phyloP scores from a whole-genome alignment of 2,113 vertebrate genomes.

The Genyomyrus donnyi region DNA sequence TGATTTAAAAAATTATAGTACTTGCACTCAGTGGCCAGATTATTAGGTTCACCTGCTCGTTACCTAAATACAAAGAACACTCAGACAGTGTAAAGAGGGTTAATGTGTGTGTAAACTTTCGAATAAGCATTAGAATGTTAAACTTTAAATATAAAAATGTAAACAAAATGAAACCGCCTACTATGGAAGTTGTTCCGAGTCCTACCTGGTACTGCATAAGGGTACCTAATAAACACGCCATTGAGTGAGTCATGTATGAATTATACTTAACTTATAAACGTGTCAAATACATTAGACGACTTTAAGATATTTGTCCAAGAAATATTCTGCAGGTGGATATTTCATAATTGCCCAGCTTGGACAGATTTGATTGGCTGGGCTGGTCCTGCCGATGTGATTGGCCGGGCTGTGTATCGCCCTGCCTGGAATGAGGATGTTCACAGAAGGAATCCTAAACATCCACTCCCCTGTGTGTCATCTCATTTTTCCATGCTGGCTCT shows the following conservation, averaged over 20 bases:
- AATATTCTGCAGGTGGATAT: background rate
- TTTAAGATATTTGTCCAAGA: background rate
- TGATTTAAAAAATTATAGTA: background rate
- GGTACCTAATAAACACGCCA: background rate
- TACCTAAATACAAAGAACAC: background rate
- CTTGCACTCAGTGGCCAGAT: background rate
- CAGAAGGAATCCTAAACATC: background rate
- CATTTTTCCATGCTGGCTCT: background rate
- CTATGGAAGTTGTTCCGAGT: background rate
- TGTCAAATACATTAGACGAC: background rate
- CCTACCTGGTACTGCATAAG: background rate
- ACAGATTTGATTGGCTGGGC: too few species aligned
- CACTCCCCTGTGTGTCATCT: background rate
- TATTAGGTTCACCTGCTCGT: background rate
- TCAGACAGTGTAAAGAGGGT: background rate
- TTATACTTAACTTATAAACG: background rate
- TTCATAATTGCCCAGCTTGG: background rate
- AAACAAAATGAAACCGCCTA: background rate
- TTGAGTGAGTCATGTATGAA: background rate
- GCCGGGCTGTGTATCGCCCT: background rate
- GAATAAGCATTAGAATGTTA: background rate
- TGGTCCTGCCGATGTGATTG: background rate
- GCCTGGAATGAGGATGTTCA: background rate
- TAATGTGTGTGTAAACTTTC: background rate
- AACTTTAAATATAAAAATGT: background rate